Evolutionary conservation across 2,888 invertebrate genomes (phyloP).

Genomic region (Cheilosia soror): DNA sequence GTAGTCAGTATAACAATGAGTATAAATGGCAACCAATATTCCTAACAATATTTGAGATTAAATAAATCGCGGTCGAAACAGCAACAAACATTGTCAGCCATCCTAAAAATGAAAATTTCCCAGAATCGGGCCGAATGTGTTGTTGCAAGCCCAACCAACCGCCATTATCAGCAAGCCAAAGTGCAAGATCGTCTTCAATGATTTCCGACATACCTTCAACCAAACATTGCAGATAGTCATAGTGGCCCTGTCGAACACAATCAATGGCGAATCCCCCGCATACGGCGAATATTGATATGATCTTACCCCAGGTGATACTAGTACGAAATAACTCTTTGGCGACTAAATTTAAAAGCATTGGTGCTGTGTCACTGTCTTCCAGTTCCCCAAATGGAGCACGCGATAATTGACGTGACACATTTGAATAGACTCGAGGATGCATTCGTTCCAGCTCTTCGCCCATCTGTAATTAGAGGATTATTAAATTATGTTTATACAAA

Average conservation of each 20-base stretch:
- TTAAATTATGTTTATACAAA: constrained; percentile 31
- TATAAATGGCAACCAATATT: constrained; percentile 82
- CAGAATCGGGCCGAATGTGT: constrained; percentile 80
- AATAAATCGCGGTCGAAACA: constrained; percentile 81
- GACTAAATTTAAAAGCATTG: constrained; percentile 87
- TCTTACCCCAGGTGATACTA: constrained; percentile 92
- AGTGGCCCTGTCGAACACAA: constrained; percentile 89
- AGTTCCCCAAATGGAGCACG: constrained; percentile 86
- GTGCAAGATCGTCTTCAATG: constrained; percentile 87
- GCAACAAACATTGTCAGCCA: constrained; percentile 82
- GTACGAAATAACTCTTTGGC: constrained; percentile 88
- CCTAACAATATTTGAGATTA: constrained; percentile 81
- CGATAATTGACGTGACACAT: constrained; percentile 90
- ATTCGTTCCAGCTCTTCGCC: constrained; percentile 91
- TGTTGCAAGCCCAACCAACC: constrained; percentile 88
- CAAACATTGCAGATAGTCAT: constrained; percentile 90
- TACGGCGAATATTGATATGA: constrained; percentile 91
- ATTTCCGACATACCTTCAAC: constrained; percentile 91
- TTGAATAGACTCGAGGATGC: constrained; percentile 90
- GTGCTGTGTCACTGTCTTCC: constrained; percentile 84
- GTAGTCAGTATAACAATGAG: constrained; percentile 82
- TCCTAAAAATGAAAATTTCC: constrained; percentile 81
- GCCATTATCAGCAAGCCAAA: constrained; percentile 92
- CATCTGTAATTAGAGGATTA: constrained; percentile 83
- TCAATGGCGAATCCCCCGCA: constrained; percentile 94